Base-by-base conservation (phyloP, 2,888 invertebrate species). In the Drosophila austrosaltans region DNA sequence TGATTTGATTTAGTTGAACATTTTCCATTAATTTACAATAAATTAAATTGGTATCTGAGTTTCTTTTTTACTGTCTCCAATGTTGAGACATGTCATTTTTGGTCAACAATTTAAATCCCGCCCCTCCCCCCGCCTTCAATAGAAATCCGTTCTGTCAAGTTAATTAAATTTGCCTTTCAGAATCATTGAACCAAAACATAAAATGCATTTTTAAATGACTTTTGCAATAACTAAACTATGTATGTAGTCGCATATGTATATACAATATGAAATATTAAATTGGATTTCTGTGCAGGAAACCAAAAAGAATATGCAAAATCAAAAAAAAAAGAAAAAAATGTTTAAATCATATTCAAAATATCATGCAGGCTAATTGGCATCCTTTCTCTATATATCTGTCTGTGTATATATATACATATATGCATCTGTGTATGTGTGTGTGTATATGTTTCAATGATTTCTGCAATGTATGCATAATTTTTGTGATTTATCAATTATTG, bases 161-260 rank as follows among this genome's bases (percentile, higher is more conserved):
- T 75, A 70, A 76, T 76, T 75, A 57, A 68, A 72, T 73, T 63
- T 60, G 30, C n/a, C 53, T 53, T 58, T 67, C 42, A 63, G 36
- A 53, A 53, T 25, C 40, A 69, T 61, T 58, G 63, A 79, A 20
- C 42, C 68, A 48, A 40, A 40, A 30, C 57, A 36, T 53, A 16
- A 53, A 53, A 40, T 36, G 53, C 40, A 63, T 69, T 66, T 69
- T 53, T 58, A 22, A 40, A 42, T 8, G 40, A 57, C 32, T 22
- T 48, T 48, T 25, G 63, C 16, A 40, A 69, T 60, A 60, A 62
- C 61, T 39, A 8, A 20, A 48, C 30, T 16, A 25, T 30, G 7
- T 57, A n/a, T 48, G 39, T 28, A 28, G 16, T 25, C n/a, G 0
- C 12, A 12, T 44, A 48, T 22, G 10, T 48, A 12, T 48, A 48